Conservation (phyloP, 2,113 vertebrate species). For the Rhynchopsitta pachyrhyncha region DNA sequence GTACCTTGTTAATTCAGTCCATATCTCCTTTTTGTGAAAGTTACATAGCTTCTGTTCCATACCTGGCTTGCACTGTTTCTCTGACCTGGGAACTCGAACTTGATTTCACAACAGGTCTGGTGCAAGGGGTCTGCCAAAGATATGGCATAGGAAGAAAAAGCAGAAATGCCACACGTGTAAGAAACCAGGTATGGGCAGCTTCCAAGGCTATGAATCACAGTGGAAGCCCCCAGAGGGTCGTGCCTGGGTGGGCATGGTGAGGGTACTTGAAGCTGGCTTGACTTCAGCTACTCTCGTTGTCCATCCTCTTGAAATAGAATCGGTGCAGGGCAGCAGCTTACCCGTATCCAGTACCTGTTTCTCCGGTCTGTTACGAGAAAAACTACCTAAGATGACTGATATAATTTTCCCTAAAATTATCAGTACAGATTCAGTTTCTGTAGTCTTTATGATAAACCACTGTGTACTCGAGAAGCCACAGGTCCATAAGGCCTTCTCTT, state of each 20-base stretch:
- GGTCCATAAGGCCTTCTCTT: background rate
- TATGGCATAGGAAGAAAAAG: no score
- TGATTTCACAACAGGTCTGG: background rate
- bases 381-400: background rate
- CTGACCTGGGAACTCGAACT: background rate
- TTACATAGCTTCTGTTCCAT: background rate
- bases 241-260: background rate
- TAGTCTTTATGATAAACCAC: background rate
- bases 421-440: background rate
- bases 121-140: background rate
- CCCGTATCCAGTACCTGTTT: fast-evolving
- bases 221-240: no score
- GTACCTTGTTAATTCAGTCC: background rate
- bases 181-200: background rate
- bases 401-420: background rate
- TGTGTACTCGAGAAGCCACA: background rate
- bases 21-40: background rate
- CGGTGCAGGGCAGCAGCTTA: background rate
- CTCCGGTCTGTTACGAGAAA: background rate
- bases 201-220: background rate
- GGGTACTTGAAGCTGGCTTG: background rate
- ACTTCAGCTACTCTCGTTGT: background rate
- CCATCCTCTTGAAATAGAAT: background rate
- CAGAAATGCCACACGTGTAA: background rate
- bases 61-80: background rate